Evolutionary conservation across 2,797 vertebrate species (phyloP), one percentile per base, ranked within the genome.

Genomic region (Bufotes viridis): DNA sequence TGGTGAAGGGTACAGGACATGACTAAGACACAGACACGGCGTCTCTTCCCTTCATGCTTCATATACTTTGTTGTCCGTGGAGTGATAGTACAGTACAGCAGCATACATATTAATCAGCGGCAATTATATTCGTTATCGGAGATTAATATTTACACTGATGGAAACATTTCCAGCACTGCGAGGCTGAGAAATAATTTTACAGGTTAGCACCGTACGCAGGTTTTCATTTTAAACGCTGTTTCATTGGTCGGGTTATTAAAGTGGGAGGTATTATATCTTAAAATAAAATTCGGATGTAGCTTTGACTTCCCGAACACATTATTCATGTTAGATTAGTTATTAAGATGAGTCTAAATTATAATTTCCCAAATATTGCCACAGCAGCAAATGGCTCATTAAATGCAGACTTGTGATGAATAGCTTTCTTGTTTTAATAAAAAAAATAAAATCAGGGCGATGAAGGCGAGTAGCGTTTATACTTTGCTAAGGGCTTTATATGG

Each of bases 311-410:
- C 72, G 78, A 86, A 82, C 79, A 86, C 88, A 89, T 89, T 89
- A 89, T 63, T 89, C 84, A 86, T 86, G 74, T 82, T 89, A 82
- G 84, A 89, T 89, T 86, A 82, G 79, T 82, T 86, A 86, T 86
- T 89, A 86, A 86, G 84, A 82, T 57, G 69, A 86, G 61, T 51
- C 84, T 89, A 83, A 89, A 86, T 86, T 82, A 81, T 89, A 89
- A 89, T 89, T 89, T 89, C 88, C 88, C 80, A 89, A 89, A 89
- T 89, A 89, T 86, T 89, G 88, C 88, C 84, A 89, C 88, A 86
- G 88, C 80, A 89, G 88, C 88, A 89, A 89, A 89, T 86, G 88
- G 88, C 88, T 89, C 88, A 86, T 89, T 89, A 89, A 89, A 89
- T 89, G 65, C 80, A 82, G 88, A 89, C 84, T 89, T 82, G 63